phyloP scores from a whole-genome alignment of 2,797 vertebrate species.

The Peromyscus nudipes region DNA sequence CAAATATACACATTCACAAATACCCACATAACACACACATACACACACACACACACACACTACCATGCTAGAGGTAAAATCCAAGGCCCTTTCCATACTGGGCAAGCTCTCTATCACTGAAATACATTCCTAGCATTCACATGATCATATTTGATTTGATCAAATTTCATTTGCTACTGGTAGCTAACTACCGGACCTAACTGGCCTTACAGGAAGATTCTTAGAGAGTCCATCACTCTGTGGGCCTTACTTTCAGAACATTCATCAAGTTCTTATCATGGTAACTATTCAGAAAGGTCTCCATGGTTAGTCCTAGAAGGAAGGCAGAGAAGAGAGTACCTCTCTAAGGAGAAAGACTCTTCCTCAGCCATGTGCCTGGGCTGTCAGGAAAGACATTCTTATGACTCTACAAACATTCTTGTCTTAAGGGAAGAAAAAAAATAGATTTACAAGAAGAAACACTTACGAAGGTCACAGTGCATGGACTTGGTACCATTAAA shows the following conservation, averaged over 20 bases:
- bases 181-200: neutral
- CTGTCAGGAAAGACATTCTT: neutral
- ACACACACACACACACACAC: neutral
- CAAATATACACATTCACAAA: neutral
- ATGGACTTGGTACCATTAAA: neutral
- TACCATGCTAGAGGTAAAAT: neutral
- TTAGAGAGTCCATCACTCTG: neutral
- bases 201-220: neutral
- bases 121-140: neutral
- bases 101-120: neutral
- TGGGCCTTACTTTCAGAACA: neutral
- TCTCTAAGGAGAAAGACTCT: neutral
- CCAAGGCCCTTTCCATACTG: neutral
- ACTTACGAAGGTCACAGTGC: neutral
- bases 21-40: neutral
- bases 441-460: neutral
- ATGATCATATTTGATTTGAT: neutral
- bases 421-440: neutral
- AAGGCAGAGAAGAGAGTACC: neutral
- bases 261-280: neutral
- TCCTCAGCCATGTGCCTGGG: neutral
- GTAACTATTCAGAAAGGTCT: neutral
- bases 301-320: neutral
- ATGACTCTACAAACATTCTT: neutral
- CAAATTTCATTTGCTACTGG: neutral